A percentile compares a stretch with the other conserved stretches of the same genome.
Conservation (phyloP, 92 coral and sea anemone species). For the Epizoanthus rinbou region DNA sequence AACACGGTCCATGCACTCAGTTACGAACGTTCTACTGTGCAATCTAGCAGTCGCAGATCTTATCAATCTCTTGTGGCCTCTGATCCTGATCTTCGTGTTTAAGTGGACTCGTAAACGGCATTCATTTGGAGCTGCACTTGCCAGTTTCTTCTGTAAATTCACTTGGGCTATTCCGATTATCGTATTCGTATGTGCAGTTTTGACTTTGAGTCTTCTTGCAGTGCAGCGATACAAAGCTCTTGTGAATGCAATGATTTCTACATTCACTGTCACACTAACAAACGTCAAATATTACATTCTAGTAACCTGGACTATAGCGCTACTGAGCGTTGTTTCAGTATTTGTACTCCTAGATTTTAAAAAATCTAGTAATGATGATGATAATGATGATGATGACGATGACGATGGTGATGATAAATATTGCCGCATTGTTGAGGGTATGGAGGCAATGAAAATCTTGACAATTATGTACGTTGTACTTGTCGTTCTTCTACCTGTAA, state of each 20-base stretch:
- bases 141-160: not conserved
- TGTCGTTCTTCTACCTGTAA: not conserved
- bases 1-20: conserved; percentile 27
- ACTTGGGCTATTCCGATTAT: not conserved
- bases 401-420: too few species aligned
- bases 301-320: too few species aligned
- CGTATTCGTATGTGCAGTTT: not conserved
- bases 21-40: conserved; percentile 6
- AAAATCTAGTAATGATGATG: too few species aligned
- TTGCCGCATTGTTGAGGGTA: not conserved
- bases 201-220: conserved; percentile 15
- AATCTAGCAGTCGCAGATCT: conserved; percentile 22
- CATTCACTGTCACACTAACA: too few species aligned
- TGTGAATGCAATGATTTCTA: not conserved
- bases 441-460: not conserved
- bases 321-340: too few species aligned
- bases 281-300: too few species aligned
- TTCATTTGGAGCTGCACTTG: too few species aligned
- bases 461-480: not conserved
- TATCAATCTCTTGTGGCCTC: not conserved
- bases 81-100: not conserved
- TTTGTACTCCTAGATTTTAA: too few species aligned
- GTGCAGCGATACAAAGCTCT: conserved; percentile 3
- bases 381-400: too few species aligned
- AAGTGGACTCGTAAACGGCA: not conserved